Conservation (phyloP, 2,113 vertebrate genomes). For the Ptilonorhynchus violaceus region DNA sequence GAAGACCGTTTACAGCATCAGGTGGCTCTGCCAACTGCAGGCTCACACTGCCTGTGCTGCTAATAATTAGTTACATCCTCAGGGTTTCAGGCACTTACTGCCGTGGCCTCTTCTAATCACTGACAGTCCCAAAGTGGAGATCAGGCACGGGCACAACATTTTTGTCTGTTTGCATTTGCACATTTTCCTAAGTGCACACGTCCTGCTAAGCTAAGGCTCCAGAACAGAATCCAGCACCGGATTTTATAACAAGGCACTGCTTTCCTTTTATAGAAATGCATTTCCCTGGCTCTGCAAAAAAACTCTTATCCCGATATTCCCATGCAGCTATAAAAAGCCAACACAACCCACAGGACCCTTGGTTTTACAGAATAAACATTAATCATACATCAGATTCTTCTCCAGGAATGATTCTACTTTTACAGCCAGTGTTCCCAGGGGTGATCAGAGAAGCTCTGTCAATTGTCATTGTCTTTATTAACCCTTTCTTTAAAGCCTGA, state of each 20-base stretch:
- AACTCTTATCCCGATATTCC: constrained; percentile 64
- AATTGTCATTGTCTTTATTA: background rate
- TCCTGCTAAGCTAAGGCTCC: constrained; percentile 25
- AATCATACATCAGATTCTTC: constrained; percentile 57
- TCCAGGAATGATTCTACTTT: constrained; percentile 34
- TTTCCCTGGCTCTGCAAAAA: constrained; percentile 52
- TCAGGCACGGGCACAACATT: background rate
- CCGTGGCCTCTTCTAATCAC: background rate
- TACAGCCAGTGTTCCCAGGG: background rate
- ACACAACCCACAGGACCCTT: constrained; percentile 57
- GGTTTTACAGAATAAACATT: constrained; percentile 60
- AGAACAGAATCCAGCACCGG: constrained; percentile 42
- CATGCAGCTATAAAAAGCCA: constrained; percentile 79
- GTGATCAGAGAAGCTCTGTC: background rate
- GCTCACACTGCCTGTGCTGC: background rate
- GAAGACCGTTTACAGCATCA: background rate
- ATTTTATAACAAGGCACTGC: constrained; percentile 30
- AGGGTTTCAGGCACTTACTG: background rate
- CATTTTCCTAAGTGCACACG: background rate
- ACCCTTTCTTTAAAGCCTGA: background rate
- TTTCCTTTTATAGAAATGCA: constrained; percentile 76
- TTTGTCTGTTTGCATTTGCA: background rate
- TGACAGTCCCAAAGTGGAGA: background rate
- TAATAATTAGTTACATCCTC: constrained; percentile 3
- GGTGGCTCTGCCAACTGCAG: background rate